Evolutionary conservation across 2,888 invertebrate species (phyloP).

Genomic region (Cantharis flavilabris): DNA sequence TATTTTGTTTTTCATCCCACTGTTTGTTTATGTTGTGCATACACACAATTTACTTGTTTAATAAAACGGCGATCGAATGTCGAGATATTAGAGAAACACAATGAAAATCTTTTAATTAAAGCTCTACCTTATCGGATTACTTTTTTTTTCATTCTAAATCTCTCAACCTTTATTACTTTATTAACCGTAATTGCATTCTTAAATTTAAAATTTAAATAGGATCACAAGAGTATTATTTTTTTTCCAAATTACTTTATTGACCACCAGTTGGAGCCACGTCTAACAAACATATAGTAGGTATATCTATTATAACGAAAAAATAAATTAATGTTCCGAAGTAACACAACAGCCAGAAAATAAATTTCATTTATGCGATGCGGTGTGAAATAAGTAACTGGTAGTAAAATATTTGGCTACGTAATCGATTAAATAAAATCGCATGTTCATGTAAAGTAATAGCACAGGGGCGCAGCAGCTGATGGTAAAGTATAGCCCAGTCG

Average conservation of each 20-base stretch:
- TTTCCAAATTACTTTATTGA: neutral
- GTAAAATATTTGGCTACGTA: constrained; percentile 7
- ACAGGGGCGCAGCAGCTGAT: constrained; percentile 40
- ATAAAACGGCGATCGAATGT: neutral
- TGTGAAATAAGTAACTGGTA: neutral
- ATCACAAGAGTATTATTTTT: too few species aligned
- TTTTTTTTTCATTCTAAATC: neutral
- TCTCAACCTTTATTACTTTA: neutral
- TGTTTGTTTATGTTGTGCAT: neutral
- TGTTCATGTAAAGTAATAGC: constrained; percentile 43
- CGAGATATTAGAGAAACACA: neutral
- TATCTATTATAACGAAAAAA: neutral
- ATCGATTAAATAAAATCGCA: constrained; percentile 36
- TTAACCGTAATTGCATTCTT: neutral
- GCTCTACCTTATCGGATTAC: neutral
- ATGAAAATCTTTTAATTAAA: neutral
- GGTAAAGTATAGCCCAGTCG: constrained; percentile 34
- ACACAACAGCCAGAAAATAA: neutral
- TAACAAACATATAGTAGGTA: neutral
- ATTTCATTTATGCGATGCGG: neutral
- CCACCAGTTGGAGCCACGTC: neutral
- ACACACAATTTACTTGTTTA: neutral
- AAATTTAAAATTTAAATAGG: neutral
- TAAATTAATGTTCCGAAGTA: neutral
- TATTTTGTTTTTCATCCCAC: neutral